Evolutionary conservation across 2,113 vertebrate species (phyloP), one percentile per base, ranked within the genome.

Genomic region (Noturus placidus): DNA sequence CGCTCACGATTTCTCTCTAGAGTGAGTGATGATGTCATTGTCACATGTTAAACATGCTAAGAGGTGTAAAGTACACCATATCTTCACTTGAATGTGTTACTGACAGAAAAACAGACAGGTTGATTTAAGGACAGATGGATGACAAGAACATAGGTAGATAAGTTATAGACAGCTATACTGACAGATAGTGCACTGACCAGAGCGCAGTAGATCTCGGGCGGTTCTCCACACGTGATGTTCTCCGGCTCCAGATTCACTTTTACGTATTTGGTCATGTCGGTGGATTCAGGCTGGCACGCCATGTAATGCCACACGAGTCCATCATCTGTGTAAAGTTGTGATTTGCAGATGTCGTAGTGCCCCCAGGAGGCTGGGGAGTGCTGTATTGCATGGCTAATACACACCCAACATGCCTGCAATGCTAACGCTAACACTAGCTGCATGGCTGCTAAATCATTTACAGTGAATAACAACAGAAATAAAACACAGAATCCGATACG

Each of bases 271-370:
- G 98, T 99, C 98, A 99, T 98, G 92, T 99, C 97, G 65, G 96
- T 97, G 78, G 97, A 96, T 94, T 99, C 98, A 0, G 98, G 98
- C 89, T 99, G 97, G 93, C 98, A 99, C 87, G 98, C 98, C 96
- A 98, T 99, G 95, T 99, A 99, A 96, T 99, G 98, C 98, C 98
- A 99, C 86, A 97, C 95, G 84, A 98, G 95, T 87, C 96, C 97
- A 92, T 99, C 97, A 84, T 99, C 98, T 0, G 97, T 96, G 91
- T 98, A 98, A 90, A 98, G 94, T 92, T 97, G 97, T 87, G 97
- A 98, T 93, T 99, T 99, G 89, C 98, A 99, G 80, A 99, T 96
- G 0, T 99, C 98, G 56, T 99, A 99, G 93, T 99, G 98, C 90
- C 98, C 97, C 97, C 97, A 98, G 2, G 97, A 96, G 0, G 97